These are phyloP conservation scores for Dasysyrphus tricinctus DNA, from an alignment of 2,888 invertebrate genomes.

Conservation along the genomic window DNA sequence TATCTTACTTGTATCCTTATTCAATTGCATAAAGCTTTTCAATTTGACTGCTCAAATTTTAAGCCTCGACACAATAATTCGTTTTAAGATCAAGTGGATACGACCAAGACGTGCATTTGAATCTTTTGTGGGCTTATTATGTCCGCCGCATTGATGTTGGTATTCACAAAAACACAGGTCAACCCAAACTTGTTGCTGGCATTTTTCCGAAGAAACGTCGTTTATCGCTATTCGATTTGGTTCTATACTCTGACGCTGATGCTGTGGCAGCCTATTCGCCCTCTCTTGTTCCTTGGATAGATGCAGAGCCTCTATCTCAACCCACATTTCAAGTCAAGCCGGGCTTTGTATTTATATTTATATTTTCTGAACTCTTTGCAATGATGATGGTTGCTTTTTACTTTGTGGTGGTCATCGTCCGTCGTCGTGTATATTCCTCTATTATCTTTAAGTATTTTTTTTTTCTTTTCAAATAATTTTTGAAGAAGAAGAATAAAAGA, in stretches of 20 bases:
- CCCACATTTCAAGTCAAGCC: constrained; percentile 51
- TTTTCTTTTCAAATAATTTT: constrained; percentile 6
- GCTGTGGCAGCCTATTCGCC: not conserved
- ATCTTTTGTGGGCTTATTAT: constrained; percentile 29
- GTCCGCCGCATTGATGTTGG: constrained; percentile 57
- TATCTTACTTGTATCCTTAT: no score
- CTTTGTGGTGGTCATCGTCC: constrained; percentile 4
- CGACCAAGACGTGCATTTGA: not conserved
- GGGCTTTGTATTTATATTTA: constrained; percentile 43
- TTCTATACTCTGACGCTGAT: not conserved
- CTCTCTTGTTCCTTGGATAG: not conserved
- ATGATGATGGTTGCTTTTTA: constrained; percentile 56
- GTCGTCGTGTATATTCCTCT: constrained; percentile 18
- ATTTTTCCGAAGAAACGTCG: constrained; percentile 70
- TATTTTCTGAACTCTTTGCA: constrained; percentile 16
- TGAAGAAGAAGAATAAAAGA: constrained; percentile 6
- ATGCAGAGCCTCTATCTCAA: constrained; percentile 22
- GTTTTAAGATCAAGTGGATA: not conserved
- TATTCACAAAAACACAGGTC: constrained; percentile 71
- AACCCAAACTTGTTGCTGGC: constrained; percentile 70
- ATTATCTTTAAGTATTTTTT: constrained; percentile 7
- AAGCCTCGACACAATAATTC: no score
- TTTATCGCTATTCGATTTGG: constrained; percentile 67
- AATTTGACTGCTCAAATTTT: not conserved
- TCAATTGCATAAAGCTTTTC: not conserved